Conservation (phyloP, 2,113 vertebrate genomes). For the Phoenicopterus ruber region DNA sequence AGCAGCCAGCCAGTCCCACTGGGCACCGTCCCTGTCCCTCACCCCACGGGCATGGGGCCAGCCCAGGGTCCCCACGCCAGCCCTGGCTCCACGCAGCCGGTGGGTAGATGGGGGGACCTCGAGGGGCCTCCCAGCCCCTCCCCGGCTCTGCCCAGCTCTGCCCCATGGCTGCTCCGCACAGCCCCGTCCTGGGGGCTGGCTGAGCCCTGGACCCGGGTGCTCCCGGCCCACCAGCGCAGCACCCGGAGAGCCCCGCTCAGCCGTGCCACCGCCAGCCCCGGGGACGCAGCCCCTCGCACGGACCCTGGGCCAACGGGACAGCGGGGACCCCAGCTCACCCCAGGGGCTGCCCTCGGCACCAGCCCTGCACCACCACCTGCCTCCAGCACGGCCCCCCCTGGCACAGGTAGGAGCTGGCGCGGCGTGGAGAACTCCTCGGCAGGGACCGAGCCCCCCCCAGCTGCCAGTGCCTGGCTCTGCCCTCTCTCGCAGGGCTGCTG, state of each 20-base stretch:
- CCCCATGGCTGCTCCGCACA: neutral
- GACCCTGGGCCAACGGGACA: accelerated
- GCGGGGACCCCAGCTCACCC: neutral
- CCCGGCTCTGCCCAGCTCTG: neutral
- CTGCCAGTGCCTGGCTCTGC: neutral
- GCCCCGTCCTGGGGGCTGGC: neutral
- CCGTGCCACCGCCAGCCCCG: neutral
- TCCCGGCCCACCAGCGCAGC: conserved; percentile 5
- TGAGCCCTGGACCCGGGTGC: conserved; percentile 1
- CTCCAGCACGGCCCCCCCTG: neutral
- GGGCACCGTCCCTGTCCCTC: neutral
- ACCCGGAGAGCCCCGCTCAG: neutral
- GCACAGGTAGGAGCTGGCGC: conserved; percentile 45
- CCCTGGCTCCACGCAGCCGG: accelerated
- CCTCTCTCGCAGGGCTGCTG: neutral
- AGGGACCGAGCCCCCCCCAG: accelerated
- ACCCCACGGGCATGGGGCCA: neutral
- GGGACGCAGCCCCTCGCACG: accelerated
- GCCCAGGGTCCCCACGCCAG: neutral
- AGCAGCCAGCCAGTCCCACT: neutral
- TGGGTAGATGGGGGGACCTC: neutral
- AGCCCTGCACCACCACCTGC: accelerated
- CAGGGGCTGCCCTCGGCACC: neutral
- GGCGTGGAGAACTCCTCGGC: accelerated
- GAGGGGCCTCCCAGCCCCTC: neutral